Conservation (phyloP, 2,888 invertebrate species). For the Drosophila atripex region DNA sequence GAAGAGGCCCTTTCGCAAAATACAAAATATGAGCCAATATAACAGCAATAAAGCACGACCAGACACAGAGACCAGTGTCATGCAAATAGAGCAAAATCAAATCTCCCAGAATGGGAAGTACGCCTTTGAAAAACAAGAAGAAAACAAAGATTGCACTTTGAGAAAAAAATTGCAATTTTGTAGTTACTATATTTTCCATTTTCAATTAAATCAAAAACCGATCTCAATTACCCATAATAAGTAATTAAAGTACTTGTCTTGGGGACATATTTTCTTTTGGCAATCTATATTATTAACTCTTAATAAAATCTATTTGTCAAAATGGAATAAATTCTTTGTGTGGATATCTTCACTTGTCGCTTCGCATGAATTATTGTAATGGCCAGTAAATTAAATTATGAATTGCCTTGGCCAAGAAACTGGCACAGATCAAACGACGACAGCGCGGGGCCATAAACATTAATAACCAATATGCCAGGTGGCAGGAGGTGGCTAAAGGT, state of each 20-base stretch:
- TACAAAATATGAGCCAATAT: slow-evolving; percentile 78
- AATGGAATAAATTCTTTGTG: neutral
- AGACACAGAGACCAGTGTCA: slow-evolving; percentile 23
- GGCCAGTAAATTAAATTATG: slow-evolving; percentile 61
- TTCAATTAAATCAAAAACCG: neutral
- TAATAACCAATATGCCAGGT: slow-evolving; percentile 67
- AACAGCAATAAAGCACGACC: slow-evolving; percentile 69
- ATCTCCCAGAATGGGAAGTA: slow-evolving; percentile 32
- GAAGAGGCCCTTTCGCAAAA: slow-evolving; percentile 7
- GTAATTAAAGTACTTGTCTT: neutral
- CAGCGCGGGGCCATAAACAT: slow-evolving; percentile 61
- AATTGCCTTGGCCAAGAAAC: slow-evolving; percentile 59
- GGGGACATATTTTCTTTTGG: neutral
- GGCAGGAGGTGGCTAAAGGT: slow-evolving; percentile 11
- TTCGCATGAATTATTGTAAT: slow-evolving; percentile 65
- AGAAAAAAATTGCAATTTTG: neutral
- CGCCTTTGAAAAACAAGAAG: neutral
- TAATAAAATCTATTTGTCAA: neutral
- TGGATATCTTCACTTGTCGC: neutral
- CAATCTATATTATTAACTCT: neutral
- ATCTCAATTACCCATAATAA: neutral
- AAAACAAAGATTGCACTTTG: neutral
- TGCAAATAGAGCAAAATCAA: slow-evolving; percentile 58
- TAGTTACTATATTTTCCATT: neutral
- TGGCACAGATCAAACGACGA: slow-evolving; percentile 47